Conservation (phyloP, 2,113 vertebrate species). For the Geococcyx californianus region DNA sequence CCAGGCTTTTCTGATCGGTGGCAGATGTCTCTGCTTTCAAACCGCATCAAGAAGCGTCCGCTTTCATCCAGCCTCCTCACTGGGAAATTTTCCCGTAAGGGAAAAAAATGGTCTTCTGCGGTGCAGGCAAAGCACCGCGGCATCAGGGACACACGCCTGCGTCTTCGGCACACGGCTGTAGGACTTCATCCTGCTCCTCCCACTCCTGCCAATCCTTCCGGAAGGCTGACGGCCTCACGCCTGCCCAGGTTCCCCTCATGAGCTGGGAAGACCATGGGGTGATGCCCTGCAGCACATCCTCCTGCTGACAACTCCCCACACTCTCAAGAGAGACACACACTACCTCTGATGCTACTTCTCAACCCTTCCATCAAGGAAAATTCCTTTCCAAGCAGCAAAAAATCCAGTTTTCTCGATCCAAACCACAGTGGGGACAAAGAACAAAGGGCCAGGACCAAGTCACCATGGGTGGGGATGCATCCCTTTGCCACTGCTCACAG, state of each 20-base stretch:
- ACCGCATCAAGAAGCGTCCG: accelerated
- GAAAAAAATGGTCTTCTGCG: background rate
- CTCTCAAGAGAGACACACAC: accelerated
- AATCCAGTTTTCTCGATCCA: background rate
- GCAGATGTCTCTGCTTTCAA: background rate
- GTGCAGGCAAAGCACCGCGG: background rate
- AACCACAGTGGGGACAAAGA: background rate
- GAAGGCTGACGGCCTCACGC: accelerated
- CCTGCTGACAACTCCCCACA: background rate
- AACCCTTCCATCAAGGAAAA: background rate
- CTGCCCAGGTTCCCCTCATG: accelerated
- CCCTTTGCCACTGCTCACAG: too few relatives aligned
- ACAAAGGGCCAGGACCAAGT: background rate
- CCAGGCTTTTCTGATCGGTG: background rate
- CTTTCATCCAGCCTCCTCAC: background rate
- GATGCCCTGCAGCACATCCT: accelerated
- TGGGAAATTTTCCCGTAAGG: background rate
- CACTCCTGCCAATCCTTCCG: background rate
- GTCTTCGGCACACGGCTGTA: accelerated
- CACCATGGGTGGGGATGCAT: background rate
- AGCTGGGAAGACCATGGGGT: background rate
- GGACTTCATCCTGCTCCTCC: background rate
- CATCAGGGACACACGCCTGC: accelerated
- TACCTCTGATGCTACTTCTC: background rate
- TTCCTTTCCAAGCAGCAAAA: accelerated